Percentiles rank a stretch among this genome's conserved stretches.
These are phyloP conservation scores for Hydractinia echinata DNA, from an alignment of 30 jellyfish, hydroid and myxozoan genomes.

Conservation along the genomic window DNA sequence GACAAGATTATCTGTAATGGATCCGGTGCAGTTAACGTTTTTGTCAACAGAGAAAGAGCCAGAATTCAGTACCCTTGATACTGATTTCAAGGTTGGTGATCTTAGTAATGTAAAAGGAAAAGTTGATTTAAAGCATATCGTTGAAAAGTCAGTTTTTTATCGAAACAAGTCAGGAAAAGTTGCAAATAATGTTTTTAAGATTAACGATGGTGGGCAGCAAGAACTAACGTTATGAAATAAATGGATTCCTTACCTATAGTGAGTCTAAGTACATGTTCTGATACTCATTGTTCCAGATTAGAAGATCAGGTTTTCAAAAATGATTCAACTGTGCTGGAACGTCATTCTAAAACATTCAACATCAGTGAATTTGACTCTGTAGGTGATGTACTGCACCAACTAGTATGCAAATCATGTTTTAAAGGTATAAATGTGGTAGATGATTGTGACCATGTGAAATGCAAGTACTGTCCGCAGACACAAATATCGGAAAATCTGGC, in stretches of 20 bases:
- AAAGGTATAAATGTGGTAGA: too few species aligned
- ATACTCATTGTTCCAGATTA: not conserved
- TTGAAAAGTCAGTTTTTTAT: not conserved
- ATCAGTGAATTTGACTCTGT: too few species aligned
- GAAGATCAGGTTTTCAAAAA: too few species aligned
- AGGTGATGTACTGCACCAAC: too few species aligned
- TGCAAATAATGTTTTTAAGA: not conserved
- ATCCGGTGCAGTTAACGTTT: not conserved
- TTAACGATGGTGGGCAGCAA: not conserved
- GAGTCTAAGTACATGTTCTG: slow-evolving; percentile 1
- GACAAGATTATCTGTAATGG: not conserved
- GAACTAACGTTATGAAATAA: not conserved
- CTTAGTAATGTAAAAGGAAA: not conserved
- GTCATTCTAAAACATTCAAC: not conserved
- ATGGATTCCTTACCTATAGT: not conserved
- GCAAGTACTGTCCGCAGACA: not conserved
- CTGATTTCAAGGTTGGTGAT: not conserved
- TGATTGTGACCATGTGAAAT: too few species aligned
- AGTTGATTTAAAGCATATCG: not conserved
- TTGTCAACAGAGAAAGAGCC: not conserved
- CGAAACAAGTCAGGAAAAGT: not conserved
- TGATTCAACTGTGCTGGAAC: not conserved
- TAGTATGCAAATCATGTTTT: too few species aligned
- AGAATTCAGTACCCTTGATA: not conserved
- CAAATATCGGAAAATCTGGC: not conserved